Evolutionary conservation across 2,113 vertebrate genomes (phyloP).

Genomic region (Leucoraja erinaceus): DNA sequence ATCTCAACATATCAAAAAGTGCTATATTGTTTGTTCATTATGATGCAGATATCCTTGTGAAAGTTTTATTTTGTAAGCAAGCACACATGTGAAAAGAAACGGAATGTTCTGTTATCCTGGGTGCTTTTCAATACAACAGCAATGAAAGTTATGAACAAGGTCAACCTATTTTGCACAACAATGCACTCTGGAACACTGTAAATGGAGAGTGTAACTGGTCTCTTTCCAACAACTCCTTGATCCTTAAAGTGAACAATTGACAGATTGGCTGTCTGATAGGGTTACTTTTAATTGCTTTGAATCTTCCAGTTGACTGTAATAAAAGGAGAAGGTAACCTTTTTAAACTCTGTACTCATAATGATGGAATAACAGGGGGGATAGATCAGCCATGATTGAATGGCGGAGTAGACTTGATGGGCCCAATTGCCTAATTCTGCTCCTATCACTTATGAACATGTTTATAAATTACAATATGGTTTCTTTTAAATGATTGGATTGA

Average conservation of each 20-base stretch:
- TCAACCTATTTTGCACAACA: background rate
- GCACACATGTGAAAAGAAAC: background rate
- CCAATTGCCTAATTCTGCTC: too few species aligned
- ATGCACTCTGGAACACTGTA: background rate
- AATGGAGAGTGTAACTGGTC: background rate
- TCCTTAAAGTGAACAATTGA: background rate
- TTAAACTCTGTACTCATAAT: background rate
- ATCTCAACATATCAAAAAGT: background rate
- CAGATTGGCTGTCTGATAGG: background rate
- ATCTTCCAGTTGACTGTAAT: background rate
- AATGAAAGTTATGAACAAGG: background rate
- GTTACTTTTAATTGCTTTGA: background rate
- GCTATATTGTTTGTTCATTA: background rate
- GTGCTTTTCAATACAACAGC: background rate
- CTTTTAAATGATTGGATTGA: background rate
- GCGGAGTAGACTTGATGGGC: too few species aligned
- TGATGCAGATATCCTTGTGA: background rate
- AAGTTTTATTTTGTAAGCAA: background rate
- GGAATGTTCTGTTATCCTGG: conserved; percentile 3
- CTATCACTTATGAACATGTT: too few species aligned
- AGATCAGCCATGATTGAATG: too few species aligned
- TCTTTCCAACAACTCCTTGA: background rate
- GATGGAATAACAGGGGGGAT: background rate
- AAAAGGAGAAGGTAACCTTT: background rate
- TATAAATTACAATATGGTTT: background rate